Evolutionary conservation across 2,888 invertebrate genomes (phyloP), one percentile per base, ranked within the genome.

Genomic region (Ypsolopha sequella): DNA sequence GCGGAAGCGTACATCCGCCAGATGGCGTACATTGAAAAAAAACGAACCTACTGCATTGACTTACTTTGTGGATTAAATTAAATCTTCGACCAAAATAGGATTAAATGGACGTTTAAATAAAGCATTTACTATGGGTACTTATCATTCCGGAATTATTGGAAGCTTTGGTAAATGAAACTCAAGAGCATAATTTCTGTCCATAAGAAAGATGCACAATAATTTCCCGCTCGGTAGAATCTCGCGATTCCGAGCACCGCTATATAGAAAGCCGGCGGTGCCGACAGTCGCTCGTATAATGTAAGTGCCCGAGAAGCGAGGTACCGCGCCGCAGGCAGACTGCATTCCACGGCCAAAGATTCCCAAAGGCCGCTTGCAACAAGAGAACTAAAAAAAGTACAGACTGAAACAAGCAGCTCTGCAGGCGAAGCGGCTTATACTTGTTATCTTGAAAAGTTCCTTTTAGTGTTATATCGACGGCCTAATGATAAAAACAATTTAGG

Each of bases 1-100:
- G 68, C 76, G 82, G 84, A 84, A 80, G 77, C 68, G 70, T 63
- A 73, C 82, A 77, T 85, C 85, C 85, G 85, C 81, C 86, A 86
- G 85, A 85, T 86, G 86, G 76, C 67, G 68, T 67, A 65, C 24
- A 48, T 35, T 49, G 9, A 39, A 24, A 41, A 49, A 49, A 49
- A 24, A 24, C 24, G 24, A 24, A 24, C 24, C 24, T 24, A 24
- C 24, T 24, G 24, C 24, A 4, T 24, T 24, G 24, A 24, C 2
- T 24, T 24, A 3, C 2, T 24, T n/a, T n/a, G n/a, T n/a, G n/a
- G n/a, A n/a, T n/a, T n/a, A n/a, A n/a, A n/a, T n/a, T n/a, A n/a
- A n/a, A n/a, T n/a, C n/a, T n/a, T n/a, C n/a, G n/a, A n/a, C n/a
- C n/a, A n/a, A n/a, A n/a, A n/a, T n/a, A n/a, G 4, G 4, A 24